Percentiles rank a stretch among this genome's conserved stretches.
These are phyloP conservation scores for Aix galericulata DNA, from an alignment of 2,113 vertebrate species.

Conservation along the genomic window DNA sequence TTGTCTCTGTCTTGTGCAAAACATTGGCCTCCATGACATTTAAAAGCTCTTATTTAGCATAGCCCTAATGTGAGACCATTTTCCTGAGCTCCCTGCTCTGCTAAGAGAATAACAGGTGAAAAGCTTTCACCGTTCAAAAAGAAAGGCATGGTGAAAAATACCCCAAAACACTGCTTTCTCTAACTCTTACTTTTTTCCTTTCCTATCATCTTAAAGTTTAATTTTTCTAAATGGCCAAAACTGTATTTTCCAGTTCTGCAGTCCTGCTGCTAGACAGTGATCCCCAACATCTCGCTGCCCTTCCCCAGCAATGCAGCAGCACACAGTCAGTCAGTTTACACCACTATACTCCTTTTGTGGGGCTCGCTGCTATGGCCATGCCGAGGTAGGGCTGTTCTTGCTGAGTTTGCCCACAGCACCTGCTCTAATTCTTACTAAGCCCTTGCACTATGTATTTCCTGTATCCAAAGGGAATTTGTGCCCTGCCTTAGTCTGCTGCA, in stretches of 20 bases:
- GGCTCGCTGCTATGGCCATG: neutral
- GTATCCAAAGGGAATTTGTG: neutral
- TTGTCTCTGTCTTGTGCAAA: neutral
- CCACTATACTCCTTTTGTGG: neutral
- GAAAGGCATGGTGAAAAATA: neutral
- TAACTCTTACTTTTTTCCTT: neutral
- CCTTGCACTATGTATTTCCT: neutral
- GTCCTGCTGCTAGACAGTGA: neutral
- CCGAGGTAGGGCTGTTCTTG: neutral
- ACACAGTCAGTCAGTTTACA: neutral
- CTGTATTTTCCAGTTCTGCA: rapidly evolving
- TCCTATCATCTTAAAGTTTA: neutral
- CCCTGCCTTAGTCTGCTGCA: neutral
- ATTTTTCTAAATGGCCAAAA: neutral
- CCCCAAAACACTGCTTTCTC: neutral
- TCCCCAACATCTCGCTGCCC: neutral
- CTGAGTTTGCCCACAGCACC: neutral
- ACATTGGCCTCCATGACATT: neutral
- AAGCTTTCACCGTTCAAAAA: neutral
- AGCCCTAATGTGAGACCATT: neutral
- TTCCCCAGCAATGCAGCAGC: neutral
- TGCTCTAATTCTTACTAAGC: neutral
- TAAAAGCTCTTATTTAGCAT: neutral
- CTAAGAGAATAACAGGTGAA: neutral
- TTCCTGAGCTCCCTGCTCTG: neutral